Percentiles rank a stretch among this genome's conserved stretches.
These are phyloP conservation scores for Myiothlypis chrysogaster DNA, from an alignment of 2,797 vertebrate genomes.

Conservation along the genomic window DNA sequence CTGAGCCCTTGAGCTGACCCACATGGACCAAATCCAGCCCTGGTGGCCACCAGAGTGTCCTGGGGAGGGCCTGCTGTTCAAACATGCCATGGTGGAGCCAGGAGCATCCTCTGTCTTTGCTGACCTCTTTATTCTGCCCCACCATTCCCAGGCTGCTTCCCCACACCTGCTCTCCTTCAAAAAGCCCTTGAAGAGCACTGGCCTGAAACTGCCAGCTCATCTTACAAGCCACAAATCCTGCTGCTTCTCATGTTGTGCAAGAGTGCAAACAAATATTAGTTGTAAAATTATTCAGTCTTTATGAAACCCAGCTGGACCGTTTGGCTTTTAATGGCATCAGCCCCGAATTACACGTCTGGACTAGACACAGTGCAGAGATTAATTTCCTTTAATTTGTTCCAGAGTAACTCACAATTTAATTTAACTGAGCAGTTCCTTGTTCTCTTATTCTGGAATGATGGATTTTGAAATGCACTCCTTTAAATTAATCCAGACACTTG, in stretches of 20 bases:
- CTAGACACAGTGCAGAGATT: background rate
- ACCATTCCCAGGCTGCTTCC: background rate
- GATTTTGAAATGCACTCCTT: constrained; percentile 48
- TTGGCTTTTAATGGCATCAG: background rate
- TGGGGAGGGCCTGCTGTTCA: background rate
- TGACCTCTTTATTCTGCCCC: background rate
- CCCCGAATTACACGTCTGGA: background rate
- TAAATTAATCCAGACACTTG: constrained; percentile 49
- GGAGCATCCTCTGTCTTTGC: background rate
- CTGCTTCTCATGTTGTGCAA: background rate
- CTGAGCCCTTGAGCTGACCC: background rate
- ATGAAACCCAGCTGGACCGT: background rate
- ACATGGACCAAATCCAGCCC: background rate
- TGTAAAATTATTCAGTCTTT: constrained; percentile 2
- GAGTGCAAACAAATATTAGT: background rate
- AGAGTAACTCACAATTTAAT: constrained; percentile 52
- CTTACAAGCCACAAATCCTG: background rate
- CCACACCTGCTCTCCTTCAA: background rate
- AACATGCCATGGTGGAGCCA: accelerated
- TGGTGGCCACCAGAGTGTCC: background rate
- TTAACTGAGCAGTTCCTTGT: constrained; percentile 45
- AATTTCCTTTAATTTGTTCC: constrained; percentile 58
- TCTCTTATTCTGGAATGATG: constrained; percentile 44
- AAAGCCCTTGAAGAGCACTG: background rate
- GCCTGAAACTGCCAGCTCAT: background rate